Evolutionary conservation across 2,113 vertebrate species (phyloP), one percentile per base, ranked within the genome.

Genomic region (Bagarius yarrelli): DNA sequence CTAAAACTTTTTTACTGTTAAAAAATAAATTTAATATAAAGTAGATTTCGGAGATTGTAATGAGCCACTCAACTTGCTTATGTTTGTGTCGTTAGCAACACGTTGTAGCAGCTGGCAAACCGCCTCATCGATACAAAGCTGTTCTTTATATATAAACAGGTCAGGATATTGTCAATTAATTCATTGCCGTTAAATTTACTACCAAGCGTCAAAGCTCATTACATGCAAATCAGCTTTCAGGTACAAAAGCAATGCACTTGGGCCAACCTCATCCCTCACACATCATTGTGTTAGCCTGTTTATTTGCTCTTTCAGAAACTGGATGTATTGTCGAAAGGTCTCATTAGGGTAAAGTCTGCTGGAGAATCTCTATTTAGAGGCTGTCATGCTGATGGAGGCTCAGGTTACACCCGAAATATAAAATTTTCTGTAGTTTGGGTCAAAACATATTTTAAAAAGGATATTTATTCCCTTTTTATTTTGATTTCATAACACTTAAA

Each of bases 341-440:
- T 80, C 76, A 79, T 82, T 80, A 79, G 15, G 13, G 79, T 50
- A 47, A 57, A n/a, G 55, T 63, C 34, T 79, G 36, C 61, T 64
- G 60, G 47, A 19, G 21, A 70, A 75, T 34, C 56, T 60, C 78
- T 76, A 80, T 57, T 83, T 57, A 86, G 19, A 52, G 76, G 19
- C 40, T 79, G 80, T 81, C 75, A 82, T 61, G 25, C 64, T 73
- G 16, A 80, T 61, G 61, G 61, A 85, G 64, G 75, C 55, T 63
- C 52, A 34, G 25, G 47, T n/a, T 82, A 32, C 67, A 79, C n/a
- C n/a, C n/a, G n/a, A n/a, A n/a, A n/a, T n/a, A n/a, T n/a, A n/a
- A n/a, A n/a, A n/a, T n/a, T n/a, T n/a, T n/a, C n/a, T n/a, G n/a
- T n/a, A n/a, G n/a, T n/a, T n/a, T n/a, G n/a, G n/a, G n/a, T n/a